Evolutionary conservation across 2,113 vertebrate species (phyloP).

Genomic region (Mormyrus lacerda): DNA sequence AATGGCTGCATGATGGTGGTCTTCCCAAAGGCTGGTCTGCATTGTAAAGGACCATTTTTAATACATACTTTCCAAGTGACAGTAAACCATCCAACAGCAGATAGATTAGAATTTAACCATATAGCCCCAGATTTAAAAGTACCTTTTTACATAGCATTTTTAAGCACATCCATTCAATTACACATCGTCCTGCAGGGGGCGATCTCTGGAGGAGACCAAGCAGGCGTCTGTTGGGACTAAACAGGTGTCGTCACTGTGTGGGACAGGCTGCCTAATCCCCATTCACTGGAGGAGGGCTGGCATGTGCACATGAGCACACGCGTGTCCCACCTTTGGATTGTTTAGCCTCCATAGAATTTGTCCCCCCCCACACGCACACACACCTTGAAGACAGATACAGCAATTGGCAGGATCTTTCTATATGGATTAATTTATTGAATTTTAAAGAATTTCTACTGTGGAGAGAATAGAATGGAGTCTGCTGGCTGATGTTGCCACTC

Average conservation of each 20-base stretch:
- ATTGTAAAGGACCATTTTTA: not conserved
- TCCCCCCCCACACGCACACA: not conserved
- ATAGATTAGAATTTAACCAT: not conserved
- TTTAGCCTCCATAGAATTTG: not conserved
- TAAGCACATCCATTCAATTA: not conserved
- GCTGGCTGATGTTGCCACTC: not conserved
- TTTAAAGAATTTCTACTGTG: not conserved
- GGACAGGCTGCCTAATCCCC: not conserved
- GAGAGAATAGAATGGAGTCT: not conserved
- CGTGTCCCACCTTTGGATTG: not conserved
- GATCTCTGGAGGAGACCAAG: not conserved
- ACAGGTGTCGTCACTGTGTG: not conserved
- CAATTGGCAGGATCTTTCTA: not conserved
- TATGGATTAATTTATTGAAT: not conserved
- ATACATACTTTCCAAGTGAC: not conserved
- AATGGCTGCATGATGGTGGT: not conserved
- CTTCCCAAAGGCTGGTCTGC: not conserved
- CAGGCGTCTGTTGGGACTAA: not conserved
- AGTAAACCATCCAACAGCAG: not conserved
- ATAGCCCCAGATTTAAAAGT: not conserved
- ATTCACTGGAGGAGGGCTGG: not conserved
- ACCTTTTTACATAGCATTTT: not conserved
- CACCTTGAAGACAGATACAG: not conserved
- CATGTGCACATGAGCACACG: too few relatives aligned
- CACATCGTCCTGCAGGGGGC: not conserved